These are phyloP conservation scores for Platichthys flesus DNA, from an alignment of 2,113 vertebrate species.

Conservation along the genomic window DNA sequence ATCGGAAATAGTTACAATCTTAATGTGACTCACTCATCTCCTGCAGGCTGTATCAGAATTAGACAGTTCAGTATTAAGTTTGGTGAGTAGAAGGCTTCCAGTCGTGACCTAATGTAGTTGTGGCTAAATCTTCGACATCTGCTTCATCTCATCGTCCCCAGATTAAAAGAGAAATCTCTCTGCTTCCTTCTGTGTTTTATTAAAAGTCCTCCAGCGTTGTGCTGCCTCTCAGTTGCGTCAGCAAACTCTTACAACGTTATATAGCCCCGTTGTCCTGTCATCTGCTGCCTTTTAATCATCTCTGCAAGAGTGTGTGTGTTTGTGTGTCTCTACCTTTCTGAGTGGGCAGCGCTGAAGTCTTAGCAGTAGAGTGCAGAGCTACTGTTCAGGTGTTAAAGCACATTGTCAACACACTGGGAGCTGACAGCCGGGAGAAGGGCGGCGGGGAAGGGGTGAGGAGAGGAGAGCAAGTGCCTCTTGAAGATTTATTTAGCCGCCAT, in stretches of 20 bases:
- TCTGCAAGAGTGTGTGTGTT: slow-evolving; percentile 5
- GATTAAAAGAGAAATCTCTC: slow-evolving; percentile 66
- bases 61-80: slow-evolving; percentile 34
- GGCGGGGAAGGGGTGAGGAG: slow-evolving; percentile 21
- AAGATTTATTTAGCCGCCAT: slow-evolving; percentile 63
- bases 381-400: slow-evolving; percentile 59
- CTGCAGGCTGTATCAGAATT: slow-evolving; percentile 1
- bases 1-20: background rate
- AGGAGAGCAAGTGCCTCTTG: slow-evolving; percentile 46
- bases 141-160: slow-evolving; percentile 51
- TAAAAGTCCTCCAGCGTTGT: slow-evolving; percentile 46
- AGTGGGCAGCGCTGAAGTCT: slow-evolving; percentile 15
- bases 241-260: slow-evolving; percentile 28
- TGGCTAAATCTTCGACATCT: slow-evolving; percentile 67
- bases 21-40: background rate
- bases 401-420: slow-evolving; percentile 50
- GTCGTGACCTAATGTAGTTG: slow-evolving; percentile 18
- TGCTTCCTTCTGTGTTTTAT: slow-evolving; percentile 58
- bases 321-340: slow-evolving; percentile 13
- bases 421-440: slow-evolving; percentile 16
- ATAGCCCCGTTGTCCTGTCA: slow-evolving; percentile 54
- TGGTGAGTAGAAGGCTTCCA: slow-evolving; percentile 10
- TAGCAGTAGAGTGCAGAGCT: slow-evolving; percentile 23
- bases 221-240: slow-evolving; percentile 35
- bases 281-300: slow-evolving; percentile 69